Conservation (phyloP, 1,140 invertebrate genomes). For the Heliconius nattereri region DNA sequence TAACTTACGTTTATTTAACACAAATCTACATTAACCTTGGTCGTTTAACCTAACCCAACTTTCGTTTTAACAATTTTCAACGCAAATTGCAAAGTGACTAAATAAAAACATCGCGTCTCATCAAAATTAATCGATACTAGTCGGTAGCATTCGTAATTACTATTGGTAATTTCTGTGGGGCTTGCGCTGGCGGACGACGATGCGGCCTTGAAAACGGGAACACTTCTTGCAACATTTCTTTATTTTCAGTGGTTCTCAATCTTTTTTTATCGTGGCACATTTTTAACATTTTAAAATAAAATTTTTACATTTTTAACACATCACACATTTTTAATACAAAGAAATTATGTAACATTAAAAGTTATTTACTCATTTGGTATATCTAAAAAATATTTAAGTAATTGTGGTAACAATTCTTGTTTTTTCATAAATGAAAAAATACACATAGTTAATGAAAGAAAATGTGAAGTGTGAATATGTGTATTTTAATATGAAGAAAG, state of each 20-base stretch:
- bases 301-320: background rate
- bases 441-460: no score
- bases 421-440: no score
- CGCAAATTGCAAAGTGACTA: background rate
- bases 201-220: background rate
- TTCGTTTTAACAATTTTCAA: slow-evolving; percentile 5
- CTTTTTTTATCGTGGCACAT: background rate
- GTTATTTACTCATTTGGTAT: background rate
- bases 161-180: background rate
- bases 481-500: no score
- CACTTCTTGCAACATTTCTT: background rate
- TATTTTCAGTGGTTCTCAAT: background rate
- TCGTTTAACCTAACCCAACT: slow-evolving; percentile 4
- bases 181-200: background rate
- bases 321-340: no score
- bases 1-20: background rate
- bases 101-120: slow-evolving; percentile 1
- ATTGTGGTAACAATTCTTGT: no score
- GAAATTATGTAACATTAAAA: background rate
- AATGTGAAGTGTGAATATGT: no score
- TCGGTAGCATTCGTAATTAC: slow-evolving; percentile 12
- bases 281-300: background rate
- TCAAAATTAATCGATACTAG: slow-evolving; percentile 10
- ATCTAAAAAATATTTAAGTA: no score
- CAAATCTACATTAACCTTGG: background rate